Percentiles rank a stretch among this genome's conserved stretches.
Conservation (phyloP, 2,888 invertebrate species). For the Physocephala rufipes region DNA sequence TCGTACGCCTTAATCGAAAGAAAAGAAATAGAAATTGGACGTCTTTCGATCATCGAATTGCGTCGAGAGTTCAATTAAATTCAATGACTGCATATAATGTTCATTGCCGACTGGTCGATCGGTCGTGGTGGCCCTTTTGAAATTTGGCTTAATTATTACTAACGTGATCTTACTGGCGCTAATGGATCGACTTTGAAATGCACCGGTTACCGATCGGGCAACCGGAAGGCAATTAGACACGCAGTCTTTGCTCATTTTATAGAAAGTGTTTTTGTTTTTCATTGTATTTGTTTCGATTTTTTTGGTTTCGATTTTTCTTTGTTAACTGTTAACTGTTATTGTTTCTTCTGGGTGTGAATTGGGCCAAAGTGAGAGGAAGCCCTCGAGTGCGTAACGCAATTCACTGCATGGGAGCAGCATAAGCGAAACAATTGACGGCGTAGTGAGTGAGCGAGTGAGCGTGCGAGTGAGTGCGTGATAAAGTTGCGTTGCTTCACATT, state of each 20-base stretch:
- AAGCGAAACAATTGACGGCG: no score
- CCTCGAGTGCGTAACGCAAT: slow-evolving; percentile 8
- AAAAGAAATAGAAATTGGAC: not conserved
- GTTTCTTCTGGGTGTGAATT: not conserved
- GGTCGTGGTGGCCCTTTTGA: not conserved
- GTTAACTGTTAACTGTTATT: no score
- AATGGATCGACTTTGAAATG: slow-evolving; percentile 15
- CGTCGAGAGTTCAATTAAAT: slow-evolving; percentile 5
- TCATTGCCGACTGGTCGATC: not conserved
- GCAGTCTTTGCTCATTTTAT: slow-evolving; percentile 17
- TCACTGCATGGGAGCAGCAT: slow-evolving; percentile 22
- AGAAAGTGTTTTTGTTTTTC: slow-evolving; percentile 27
- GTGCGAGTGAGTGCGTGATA: no score
- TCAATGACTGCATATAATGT: not conserved
- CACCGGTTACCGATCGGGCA: not conserved
- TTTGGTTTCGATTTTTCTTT: no score
- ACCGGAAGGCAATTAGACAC: slow-evolving; percentile 21
- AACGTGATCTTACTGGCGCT: not conserved
- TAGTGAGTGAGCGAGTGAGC: no score
- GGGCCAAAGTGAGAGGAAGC: slow-evolving; percentile 25
- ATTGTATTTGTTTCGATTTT: not conserved
- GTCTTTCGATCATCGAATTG: no score
- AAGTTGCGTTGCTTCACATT: slow-evolving; percentile 30
- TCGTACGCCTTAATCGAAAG: not conserved
- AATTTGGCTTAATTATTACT: not conserved